These are phyloP conservation scores for Cantharis lateralis DNA, from an alignment of 2,888 invertebrate genomes.

Conservation along the genomic window DNA sequence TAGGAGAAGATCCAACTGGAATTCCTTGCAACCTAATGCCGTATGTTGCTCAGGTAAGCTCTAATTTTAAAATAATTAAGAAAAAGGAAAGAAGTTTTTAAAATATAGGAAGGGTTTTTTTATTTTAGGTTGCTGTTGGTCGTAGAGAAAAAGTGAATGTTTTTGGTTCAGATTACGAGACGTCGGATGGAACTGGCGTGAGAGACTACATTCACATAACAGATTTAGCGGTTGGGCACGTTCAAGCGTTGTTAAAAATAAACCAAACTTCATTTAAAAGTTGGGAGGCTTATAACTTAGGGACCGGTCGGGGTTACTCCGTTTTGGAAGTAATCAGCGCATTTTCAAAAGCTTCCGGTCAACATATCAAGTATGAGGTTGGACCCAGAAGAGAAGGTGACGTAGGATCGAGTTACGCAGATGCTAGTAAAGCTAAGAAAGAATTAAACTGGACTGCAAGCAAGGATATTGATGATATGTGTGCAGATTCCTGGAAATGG, in stretches of 20 bases:
- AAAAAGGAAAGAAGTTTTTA: too few species aligned
- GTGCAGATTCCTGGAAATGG: slow-evolving; percentile 87
- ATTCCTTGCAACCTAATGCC: slow-evolving; percentile 96
- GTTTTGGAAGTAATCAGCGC: slow-evolving; percentile 85
- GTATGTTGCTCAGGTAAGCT: slow-evolving; percentile 76
- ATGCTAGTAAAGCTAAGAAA: slow-evolving; percentile 73
- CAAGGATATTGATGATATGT: slow-evolving; percentile 81
- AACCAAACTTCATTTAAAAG: slow-evolving; percentile 60
- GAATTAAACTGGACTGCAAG: slow-evolving; percentile 84
- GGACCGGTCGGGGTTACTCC: slow-evolving; percentile 84
- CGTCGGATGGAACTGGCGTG: slow-evolving; percentile 87
- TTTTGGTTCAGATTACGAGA: slow-evolving; percentile 87
- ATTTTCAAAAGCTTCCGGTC: slow-evolving; percentile 76
- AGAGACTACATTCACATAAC: slow-evolving; percentile 88
- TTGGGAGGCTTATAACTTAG: slow-evolving; percentile 84
- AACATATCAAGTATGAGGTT: slow-evolving; percentile 72
- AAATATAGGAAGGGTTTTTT: too few species aligned
- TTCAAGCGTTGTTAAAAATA: slow-evolving; percentile 78
- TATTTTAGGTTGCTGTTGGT: slow-evolving; percentile 79
- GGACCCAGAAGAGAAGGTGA: slow-evolving; percentile 81
- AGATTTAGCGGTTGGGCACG: slow-evolving; percentile 88
- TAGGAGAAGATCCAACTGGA: slow-evolving; percentile 92
- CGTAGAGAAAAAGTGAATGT: slow-evolving; percentile 74
- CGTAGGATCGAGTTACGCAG: slow-evolving; percentile 83
- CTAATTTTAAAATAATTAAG: not conserved